Conservation (phyloP, 2,797 vertebrate species). For the Chloroceryle amazona region DNA sequence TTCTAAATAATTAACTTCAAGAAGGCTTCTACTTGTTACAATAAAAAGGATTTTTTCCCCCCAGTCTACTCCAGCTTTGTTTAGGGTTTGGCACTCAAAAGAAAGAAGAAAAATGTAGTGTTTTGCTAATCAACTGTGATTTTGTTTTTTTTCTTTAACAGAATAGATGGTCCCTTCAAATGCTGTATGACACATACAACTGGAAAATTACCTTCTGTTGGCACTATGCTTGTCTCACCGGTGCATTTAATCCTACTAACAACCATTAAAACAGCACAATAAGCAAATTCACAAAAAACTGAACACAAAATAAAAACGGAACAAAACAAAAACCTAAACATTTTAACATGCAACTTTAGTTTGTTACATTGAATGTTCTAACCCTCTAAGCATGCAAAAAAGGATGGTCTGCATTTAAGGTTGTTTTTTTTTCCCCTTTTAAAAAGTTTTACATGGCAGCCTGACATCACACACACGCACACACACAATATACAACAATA, state of each 20-base stretch:
- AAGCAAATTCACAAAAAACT: conserved; percentile 86
- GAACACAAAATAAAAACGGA: conserved; percentile 82
- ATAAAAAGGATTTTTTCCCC: conserved; percentile 43
- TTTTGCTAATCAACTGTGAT: conserved; percentile 59
- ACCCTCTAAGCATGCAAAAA: conserved; percentile 86
- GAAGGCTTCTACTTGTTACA: conserved; percentile 55
- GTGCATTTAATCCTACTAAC: conserved; percentile 87
- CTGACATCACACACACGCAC: conserved; percentile 83
- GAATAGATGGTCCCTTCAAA: conserved; percentile 86
- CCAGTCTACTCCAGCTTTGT: conserved; percentile 60
- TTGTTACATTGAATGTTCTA: conserved; percentile 87
- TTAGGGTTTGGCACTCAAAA: conserved; percentile 83
- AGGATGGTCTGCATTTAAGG: conserved; percentile 85
- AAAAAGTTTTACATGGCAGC: conserved; percentile 86
- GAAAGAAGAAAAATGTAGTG: conserved; percentile 65
- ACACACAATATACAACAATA: conserved; percentile 84
- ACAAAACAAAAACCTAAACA: conserved; percentile 85
- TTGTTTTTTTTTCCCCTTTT: conserved; percentile 30
- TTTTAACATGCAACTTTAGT: conserved; percentile 89
- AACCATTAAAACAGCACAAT: conserved; percentile 84
- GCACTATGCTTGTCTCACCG: conserved; percentile 84
- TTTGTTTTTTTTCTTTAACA: conserved; percentile 70
- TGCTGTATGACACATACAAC: conserved; percentile 88
- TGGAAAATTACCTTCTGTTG: conserved; percentile 84
- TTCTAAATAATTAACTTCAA: conserved; percentile 60